Evolutionary conservation across 2,888 invertebrate species (phyloP), one percentile per base, ranked within the genome.

Genomic region (Rotaria socialis): DNA sequence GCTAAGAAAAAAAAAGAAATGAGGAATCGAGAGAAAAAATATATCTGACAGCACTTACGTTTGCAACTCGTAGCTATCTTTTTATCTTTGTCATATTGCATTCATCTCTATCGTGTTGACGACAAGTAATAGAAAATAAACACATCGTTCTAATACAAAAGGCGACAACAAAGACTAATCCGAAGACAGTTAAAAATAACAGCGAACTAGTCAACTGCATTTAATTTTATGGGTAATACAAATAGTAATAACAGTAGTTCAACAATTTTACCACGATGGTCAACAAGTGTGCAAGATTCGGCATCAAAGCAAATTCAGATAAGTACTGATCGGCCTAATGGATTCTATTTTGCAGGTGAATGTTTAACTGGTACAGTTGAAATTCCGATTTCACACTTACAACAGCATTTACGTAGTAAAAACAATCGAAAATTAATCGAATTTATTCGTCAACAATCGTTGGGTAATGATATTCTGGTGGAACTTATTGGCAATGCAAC

Each of bases 281-380:
- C 67, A 19, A 19, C 6, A 35, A 19, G 67, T 67, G 35, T 5
- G 35, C 67, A 67, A 35, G 67, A 67, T 47, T 11, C n/a, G 47
- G 0, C 43, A 80, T 80, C 80, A 10, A 80, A 43, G 19, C 24
- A 47, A 24, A 80, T 80, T 47, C 80, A 47, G 24, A 80, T 80
- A n/a, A 14, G n/a, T 80, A 80, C 47, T 7, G 47, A 80, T 47
- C 19, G 35, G n/a, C 3, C 80, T 43, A n/a, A 80, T n/a, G 80
- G 80, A n/a, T 47, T 80, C 14, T 80, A 80, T 47, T 80, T 80
- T 80, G 47, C 80, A 24, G 43, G 43, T 47, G 80, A 80, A 47
- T 2, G 2, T 8, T 14, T 80, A 47, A 47, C n/a, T 80, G 80
- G 80, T n/a, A 47, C 43, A 47, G 80, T 80, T 47, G 80, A 80